Base-by-base conservation (phyloP, 2,888 invertebrate genomes). In the Aplocera efformata region DNA sequence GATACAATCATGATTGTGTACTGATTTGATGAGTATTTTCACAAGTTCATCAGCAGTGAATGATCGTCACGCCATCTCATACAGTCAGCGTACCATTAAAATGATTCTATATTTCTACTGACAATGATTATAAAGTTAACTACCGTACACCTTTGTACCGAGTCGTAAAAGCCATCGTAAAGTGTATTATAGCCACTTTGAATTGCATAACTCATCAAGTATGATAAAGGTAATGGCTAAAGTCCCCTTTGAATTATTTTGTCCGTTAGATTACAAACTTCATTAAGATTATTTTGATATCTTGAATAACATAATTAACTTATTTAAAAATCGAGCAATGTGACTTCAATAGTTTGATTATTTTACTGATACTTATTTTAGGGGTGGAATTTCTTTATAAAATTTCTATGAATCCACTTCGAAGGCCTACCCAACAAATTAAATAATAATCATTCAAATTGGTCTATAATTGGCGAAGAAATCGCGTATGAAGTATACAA, bases 81-180 rank as follows among this genome's bases (percentile, higher is more conserved):
- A 9, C 22, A 22, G n/a, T 22, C 22, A 22, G 9, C 1, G 7
- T 17, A 17, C 13, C 11, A 22, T 27, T 27, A 34, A n/a, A 49
- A 47, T 48, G 35, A 46, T 44, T 59, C 58, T 53, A 54, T 60
- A 53, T 52, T 53, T 57, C 48, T 54, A 63, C 55, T 54, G 55
- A 56, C 60, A 60, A 58, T 60, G 58, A 61, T 40, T 36, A 29
- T 58, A 47, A 56, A 56, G 37, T 53, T 57, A 56, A 60, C 48
- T 53, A 45, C 56, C 52, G 56, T 46, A 50, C 44, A 53, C 53
- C 60, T 60, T 57, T 58, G 51, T 60, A 58, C 34, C 34, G 20
- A 52, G 42, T 57, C 55, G 39, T 58, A 56, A 56, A 46, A 32
- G 32, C 40, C 35, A 42, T 53, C 49, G 53, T 64, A 52, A 55